A percentile compares a stretch with the other conserved stretches of the same genome.
Evolutionary conservation across 2,113 vertebrate genomes (phyloP).

Genomic region (Nicator chloris): DNA sequence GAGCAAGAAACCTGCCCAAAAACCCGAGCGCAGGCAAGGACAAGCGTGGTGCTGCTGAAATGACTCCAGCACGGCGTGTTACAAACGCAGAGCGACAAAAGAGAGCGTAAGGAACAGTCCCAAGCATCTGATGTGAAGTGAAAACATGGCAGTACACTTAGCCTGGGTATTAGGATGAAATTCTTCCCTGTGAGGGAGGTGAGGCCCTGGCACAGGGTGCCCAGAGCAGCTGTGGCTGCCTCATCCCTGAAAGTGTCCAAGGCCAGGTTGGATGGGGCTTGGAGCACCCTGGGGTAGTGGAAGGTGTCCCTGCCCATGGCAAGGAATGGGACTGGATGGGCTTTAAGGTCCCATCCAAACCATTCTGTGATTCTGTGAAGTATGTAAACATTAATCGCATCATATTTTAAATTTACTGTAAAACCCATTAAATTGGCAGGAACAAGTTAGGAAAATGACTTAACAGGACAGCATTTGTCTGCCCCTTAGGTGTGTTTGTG

Average conservation of each 20-base stretch:
- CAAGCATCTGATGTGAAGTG: not conserved
- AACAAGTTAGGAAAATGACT: not conserved
- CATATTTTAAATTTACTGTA: not conserved
- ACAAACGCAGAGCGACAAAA: rapidly evolving
- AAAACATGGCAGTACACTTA: not conserved
- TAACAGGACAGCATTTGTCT: not conserved
- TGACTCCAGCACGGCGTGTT: rapidly evolving
- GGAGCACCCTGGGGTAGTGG: rapidly evolving
- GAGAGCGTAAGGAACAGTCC: not conserved
- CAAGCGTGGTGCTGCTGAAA: not conserved
- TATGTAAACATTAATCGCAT: not conserved
- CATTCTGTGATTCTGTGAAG: not conserved
- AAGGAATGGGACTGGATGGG: not conserved
- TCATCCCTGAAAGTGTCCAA: not conserved
- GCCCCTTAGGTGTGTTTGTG: not conserved
- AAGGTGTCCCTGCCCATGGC: not conserved
- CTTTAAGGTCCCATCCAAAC: not conserved
- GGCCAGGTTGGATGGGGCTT: rapidly evolving
- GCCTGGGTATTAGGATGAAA: not conserved
- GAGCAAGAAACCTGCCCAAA: not conserved
- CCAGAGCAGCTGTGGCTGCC: not conserved
- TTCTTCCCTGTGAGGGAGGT: not conserved
- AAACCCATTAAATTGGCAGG: not conserved
- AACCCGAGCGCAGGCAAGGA: not conserved
- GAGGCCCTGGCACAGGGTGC: not conserved